Base-by-base conservation (phyloP, 2,797 vertebrate genomes). In the Karalla daura region DNA sequence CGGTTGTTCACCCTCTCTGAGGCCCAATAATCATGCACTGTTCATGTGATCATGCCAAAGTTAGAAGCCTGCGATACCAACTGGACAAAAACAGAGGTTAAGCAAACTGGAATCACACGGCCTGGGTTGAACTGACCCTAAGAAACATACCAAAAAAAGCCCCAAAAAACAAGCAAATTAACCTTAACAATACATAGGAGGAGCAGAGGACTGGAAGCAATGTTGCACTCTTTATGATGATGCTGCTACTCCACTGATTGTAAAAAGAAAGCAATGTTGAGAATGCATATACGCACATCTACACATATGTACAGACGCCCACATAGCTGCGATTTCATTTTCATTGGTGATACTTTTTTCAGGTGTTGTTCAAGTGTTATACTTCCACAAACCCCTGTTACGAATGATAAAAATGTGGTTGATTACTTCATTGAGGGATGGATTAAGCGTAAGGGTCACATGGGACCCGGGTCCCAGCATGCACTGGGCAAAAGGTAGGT, bases 401-500 rank as follows among this genome's bases (percentile, higher is more conserved):
- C n/a, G n/a, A n/a, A n/a, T n/a, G n/a, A n/a, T n/a, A n/a, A n/a
- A n/a, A n/a, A n/a, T n/a, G n/a, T n/a, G n/a, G n/a, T n/a, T n/a
- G n/a, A n/a, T n/a, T n/a, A n/a, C n/a, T n/a, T n/a, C n/a, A n/a
- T n/a, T n/a, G n/a, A n/a, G n/a, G n/a, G n/a, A n/a, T n/a, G n/a
- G n/a, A n/a, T n/a, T n/a, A n/a, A n/a, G n/a, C n/a, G 10, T 12
- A 28, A 1, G 13, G 14, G 35, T 28, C 13, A 20, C 1, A 32
- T 1, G 2, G 5, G 7, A 21, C 5, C 8, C 3, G 6, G 59
- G 35, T 54, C 21, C 35, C n/a, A 32, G 13, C 13, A 61, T 17
- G 37, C 43, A 13, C 52, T 15, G 27, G 62, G 27, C 52, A 47
- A 39, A 67, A 66, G 27, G 13, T 50, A 41, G 35, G n/a, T 37